A percentile compares a stretch with the other conserved stretches of the same genome.
These are phyloP conservation scores for Strix uralensis DNA, from an alignment of 2,113 vertebrate species.

Conservation along the genomic window DNA sequence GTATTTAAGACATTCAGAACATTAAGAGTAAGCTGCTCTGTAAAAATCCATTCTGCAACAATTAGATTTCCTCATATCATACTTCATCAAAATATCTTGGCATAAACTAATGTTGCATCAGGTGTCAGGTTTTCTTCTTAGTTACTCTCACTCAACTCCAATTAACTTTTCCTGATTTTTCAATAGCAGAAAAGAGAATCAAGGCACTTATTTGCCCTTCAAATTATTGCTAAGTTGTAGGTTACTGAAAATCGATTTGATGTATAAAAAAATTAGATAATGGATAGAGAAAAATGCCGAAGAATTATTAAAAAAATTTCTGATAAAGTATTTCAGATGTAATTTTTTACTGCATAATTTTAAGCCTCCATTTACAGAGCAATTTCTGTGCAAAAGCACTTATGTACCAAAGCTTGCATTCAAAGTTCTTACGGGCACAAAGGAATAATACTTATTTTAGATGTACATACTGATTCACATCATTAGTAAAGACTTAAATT, in stretches of 20 bases:
- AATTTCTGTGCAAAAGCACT: constrained; percentile 18
- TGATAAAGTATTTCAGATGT: background rate
- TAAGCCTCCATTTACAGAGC: background rate
- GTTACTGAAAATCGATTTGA: background rate
- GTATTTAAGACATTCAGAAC: constrained; percentile 2
- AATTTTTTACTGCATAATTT: background rate
- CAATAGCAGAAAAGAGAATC: background rate
- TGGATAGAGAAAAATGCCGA: background rate
- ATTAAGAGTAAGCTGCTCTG: background rate
- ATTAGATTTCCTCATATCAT: background rate
- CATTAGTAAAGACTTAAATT: constrained; percentile 30
- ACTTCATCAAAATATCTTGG: background rate
- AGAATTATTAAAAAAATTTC: background rate
- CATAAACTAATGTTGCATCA: background rate
- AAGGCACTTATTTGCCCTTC: background rate
- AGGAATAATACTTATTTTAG: constrained; percentile 36
- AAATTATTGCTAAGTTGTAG: background rate
- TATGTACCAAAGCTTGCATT: background rate
- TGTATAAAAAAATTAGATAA: background rate
- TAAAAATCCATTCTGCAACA: background rate
- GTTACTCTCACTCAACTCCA: background rate
- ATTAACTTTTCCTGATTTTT: background rate
- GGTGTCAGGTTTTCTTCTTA: background rate
- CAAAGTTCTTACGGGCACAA: background rate
- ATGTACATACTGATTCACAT: background rate